phyloP scores from a whole-genome alignment of 2,888 invertebrate species.

The Noctuana brunneofusca region DNA sequence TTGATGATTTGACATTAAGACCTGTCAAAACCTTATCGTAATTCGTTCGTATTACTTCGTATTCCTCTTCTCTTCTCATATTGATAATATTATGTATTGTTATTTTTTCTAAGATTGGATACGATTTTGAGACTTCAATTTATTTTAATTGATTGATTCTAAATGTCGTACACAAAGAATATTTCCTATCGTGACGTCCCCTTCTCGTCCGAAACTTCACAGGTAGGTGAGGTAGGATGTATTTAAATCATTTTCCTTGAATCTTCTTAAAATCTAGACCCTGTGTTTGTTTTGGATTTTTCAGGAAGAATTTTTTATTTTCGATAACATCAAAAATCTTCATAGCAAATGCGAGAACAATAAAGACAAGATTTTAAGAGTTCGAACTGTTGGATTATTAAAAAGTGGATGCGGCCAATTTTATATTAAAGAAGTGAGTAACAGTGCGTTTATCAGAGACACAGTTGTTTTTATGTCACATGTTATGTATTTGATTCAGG shows the following conservation, averaged over 20 bases:
- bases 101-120: too few relatives aligned
- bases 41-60: too few relatives aligned
- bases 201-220: slow-evolving; percentile 51
- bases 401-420: slow-evolving; percentile 59
- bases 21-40: too few relatives aligned
- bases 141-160: background rate
- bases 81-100: too few relatives aligned
- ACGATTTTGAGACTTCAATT: background rate
- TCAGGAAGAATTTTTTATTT: slow-evolving; percentile 61
- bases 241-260: background rate
- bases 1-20: too few relatives aligned
- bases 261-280: slow-evolving; percentile 9
- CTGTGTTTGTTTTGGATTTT: background rate
- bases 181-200: slow-evolving; percentile 49
- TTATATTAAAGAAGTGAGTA: slow-evolving; percentile 57
- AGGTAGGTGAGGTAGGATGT: slow-evolving; percentile 45
- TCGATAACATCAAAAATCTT: slow-evolving; percentile 50
- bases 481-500: too few relatives aligned
- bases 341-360: slow-evolving; percentile 43
- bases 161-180: slow-evolving; percentile 42
- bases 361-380: slow-evolving; percentile 48
- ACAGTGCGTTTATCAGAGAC: too few relatives aligned
- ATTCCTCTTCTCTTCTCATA: too few relatives aligned
- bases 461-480: too few relatives aligned
- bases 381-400: slow-evolving; percentile 64